Evolutionary conservation across 1,140 invertebrate genomes (phyloP).

Genomic region (Rhopalosiphum padi): DNA sequence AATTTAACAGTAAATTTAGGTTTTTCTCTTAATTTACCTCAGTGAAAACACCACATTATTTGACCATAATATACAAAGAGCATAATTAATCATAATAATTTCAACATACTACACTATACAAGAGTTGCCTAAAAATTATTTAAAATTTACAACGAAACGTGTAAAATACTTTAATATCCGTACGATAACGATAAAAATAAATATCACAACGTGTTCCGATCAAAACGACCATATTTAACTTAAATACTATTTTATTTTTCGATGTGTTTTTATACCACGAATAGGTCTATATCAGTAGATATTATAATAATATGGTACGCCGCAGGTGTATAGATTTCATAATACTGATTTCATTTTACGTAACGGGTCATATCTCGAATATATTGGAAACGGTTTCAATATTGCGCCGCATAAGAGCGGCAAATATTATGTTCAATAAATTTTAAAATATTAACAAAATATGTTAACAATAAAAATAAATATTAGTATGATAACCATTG

Average conservation of each 20-base stretch:
- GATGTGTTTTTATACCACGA: background rate
- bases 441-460: conserved; percentile 5
- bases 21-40: background rate
- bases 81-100: background rate
- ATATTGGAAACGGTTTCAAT: background rate
- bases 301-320: background rate
- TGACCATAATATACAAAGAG: background rate
- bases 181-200: background rate
- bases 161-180: background rate
- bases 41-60: background rate
- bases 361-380: background rate
- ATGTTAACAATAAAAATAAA: background rate
- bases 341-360: background rate
- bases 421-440: background rate
- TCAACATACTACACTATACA: background rate
- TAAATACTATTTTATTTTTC: background rate
- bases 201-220: background rate
- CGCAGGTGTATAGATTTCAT: background rate
- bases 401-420: background rate
- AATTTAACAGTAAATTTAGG: background rate
- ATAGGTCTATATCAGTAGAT: background rate
- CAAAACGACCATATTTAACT: background rate
- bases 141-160: background rate
- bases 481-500: background rate
- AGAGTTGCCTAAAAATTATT: background rate